phyloP scores from a whole-genome alignment of 2,797 vertebrate species.

The Poeciliopsis infans region DNA sequence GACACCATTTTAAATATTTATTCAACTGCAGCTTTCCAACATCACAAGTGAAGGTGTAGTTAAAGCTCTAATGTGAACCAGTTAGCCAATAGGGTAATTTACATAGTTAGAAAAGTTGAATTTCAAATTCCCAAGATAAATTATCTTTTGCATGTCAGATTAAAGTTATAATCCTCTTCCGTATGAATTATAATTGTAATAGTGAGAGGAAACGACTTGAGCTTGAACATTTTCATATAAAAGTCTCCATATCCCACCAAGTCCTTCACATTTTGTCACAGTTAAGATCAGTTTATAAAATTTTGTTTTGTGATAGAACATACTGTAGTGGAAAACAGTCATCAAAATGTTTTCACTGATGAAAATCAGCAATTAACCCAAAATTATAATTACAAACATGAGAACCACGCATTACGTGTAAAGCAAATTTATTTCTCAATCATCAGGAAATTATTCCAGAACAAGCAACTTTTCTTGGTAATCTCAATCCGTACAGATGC shows the following conservation, averaged over 20 bases:
- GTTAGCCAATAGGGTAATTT: background rate
- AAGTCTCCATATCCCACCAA: background rate
- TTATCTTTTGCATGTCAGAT: no score
- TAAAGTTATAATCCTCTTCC: no score
- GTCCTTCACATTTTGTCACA: background rate
- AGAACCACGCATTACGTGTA: slow-evolving; percentile 31
- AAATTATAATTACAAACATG: background rate
- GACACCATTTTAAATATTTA: background rate
- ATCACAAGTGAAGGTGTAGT: background rate
- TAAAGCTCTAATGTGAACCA: background rate
- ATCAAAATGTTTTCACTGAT: no score
- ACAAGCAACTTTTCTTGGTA: slow-evolving; percentile 39
- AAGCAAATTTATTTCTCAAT: slow-evolving; percentile 74
- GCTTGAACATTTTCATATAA: background rate
- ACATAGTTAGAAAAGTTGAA: background rate
- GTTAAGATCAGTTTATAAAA: background rate
- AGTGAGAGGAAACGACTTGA: no score
- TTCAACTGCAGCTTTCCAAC: background rate
- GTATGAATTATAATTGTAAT: no score
- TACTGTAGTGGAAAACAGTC: background rate
- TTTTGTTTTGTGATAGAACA: background rate
- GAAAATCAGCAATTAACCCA: background rate
- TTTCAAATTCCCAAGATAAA: background rate
- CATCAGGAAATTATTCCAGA: slow-evolving; percentile 46
- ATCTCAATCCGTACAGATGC: slow-evolving; percentile 37